A percentile compares a stretch with the other conserved stretches of the same genome.
Evolutionary conservation across 2,888 invertebrate genomes (phyloP).

Genomic region (Melanchra persicariae): DNA sequence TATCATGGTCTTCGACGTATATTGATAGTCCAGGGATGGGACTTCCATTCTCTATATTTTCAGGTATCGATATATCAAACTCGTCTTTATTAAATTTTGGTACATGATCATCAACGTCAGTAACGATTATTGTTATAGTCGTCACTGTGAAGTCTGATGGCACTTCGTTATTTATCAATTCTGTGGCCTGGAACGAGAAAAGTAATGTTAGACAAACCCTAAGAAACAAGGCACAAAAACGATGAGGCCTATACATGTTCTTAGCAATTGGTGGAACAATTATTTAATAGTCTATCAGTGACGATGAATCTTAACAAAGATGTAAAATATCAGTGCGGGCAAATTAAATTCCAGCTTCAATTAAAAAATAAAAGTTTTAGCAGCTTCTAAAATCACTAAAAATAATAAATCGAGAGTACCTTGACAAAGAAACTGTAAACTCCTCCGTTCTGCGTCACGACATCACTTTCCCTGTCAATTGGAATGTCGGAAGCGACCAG

Average conservation of each 20-base stretch:
- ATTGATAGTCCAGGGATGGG: slow-evolving; percentile 94
- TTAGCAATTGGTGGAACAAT: not conserved
- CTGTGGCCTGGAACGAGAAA: slow-evolving; percentile 91
- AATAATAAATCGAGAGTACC: slow-evolving; percentile 73
- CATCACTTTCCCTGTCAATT: slow-evolving; percentile 94
- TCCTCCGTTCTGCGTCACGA: slow-evolving; percentile 94
- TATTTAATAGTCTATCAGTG: no score
- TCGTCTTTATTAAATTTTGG: slow-evolving; percentile 93
- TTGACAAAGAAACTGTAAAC: slow-evolving; percentile 93
- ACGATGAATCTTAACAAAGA: no score
- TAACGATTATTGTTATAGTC: slow-evolving; percentile 94
- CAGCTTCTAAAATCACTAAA: not conserved
- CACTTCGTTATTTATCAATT: slow-evolving; percentile 93
- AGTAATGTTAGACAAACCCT: not conserved
- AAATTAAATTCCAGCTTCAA: not conserved
- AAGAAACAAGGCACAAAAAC: not conserved
- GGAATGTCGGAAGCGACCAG: slow-evolving; percentile 92
- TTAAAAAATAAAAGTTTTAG: no score
- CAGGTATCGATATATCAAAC: slow-evolving; percentile 93
- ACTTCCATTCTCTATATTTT: slow-evolving; percentile 93
- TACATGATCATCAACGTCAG: slow-evolving; percentile 94
- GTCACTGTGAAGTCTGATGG: slow-evolving; percentile 93
- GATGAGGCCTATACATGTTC: no score
- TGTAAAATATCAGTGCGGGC: no score
- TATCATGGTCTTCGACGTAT: slow-evolving; percentile 93